These are phyloP conservation scores for Saguinus imperator DNA, from an alignment of 2,113 vertebrate species.

Conservation along the genomic window DNA sequence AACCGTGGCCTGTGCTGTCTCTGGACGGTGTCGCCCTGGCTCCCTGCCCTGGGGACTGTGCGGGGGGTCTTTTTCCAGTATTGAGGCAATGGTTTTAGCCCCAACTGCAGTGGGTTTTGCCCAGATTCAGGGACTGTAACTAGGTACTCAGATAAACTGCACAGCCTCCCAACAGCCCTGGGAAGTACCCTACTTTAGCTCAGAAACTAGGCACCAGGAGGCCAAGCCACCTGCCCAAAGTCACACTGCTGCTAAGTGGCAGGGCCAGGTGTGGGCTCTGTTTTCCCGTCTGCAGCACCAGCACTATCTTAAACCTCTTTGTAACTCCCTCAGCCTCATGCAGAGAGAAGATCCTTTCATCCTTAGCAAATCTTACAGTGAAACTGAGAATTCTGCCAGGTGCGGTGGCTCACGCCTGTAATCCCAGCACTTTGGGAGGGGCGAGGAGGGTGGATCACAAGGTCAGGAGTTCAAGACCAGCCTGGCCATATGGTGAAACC, in stretches of 20 bases:
- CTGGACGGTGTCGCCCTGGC: background rate
- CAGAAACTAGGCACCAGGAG: background rate
- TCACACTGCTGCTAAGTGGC: background rate
- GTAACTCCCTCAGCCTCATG: background rate
- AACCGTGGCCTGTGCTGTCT: background rate
- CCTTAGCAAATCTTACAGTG: constrained; percentile 21
- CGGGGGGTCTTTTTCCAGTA: background rate
- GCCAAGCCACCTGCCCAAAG: background rate
- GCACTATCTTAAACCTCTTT: background rate
- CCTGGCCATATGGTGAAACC: too few species aligned
- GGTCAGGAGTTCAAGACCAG: too few species aligned
- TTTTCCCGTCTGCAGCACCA: background rate
- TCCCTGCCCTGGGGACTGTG: background rate
- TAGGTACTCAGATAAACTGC: background rate
- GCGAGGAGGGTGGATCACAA: too few species aligned
- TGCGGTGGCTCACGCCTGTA: too few species aligned
- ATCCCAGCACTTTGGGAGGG: too few species aligned
- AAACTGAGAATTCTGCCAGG: background rate
- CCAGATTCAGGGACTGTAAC: background rate
- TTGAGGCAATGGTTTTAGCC: background rate
- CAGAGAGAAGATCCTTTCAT: constrained; percentile 50
- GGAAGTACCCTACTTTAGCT: background rate
- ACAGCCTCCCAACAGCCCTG: background rate
- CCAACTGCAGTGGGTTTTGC: background rate
- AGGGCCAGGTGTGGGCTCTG: background rate